Evolutionary conservation across 2,888 invertebrate genomes (phyloP).

Genomic region (Ennomos quercinarius): DNA sequence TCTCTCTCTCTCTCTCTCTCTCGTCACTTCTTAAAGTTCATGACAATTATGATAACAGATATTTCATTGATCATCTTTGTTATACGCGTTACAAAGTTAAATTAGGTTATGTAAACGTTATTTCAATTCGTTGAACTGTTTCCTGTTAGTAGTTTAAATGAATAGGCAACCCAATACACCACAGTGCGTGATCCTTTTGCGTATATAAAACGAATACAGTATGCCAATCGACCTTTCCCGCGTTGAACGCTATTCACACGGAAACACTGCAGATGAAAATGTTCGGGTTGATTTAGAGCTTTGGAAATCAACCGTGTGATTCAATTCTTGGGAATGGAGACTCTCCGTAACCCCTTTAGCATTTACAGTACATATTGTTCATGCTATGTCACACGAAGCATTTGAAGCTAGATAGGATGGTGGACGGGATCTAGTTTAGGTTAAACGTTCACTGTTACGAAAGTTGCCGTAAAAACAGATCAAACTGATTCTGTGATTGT

Average conservation of each 20-base stretch:
- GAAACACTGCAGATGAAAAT: slow-evolving; percentile 23
- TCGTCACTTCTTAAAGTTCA: too few relatives aligned
- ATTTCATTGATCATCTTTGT: too few relatives aligned
- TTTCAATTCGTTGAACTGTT: too few relatives aligned
- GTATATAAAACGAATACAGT: slow-evolving; percentile 6
- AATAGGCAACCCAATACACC: not conserved
- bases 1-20: too few relatives aligned
- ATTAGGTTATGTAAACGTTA: too few relatives aligned
- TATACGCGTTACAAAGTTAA: too few relatives aligned
- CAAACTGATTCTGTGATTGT: too few relatives aligned
- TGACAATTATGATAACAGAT: too few relatives aligned
- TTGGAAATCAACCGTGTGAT: slow-evolving; percentile 20
- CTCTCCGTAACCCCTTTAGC: slow-evolving; percentile 5
- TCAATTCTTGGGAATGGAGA: slow-evolving; percentile 17
- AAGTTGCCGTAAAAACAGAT: not conserved
- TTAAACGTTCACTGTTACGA: not conserved
- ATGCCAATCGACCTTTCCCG: slow-evolving; percentile 16
- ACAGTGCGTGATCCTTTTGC: not conserved
- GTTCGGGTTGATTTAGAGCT: slow-evolving; percentile 23
- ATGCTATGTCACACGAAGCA: slow-evolving; percentile 5
- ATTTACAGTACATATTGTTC: slow-evolving; percentile 13
- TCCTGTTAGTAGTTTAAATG: too few relatives aligned
- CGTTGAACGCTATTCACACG: slow-evolving; percentile 6
- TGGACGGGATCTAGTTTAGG: not conserved
- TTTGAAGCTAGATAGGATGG: slow-evolving; percentile 1